Base-by-base conservation (phyloP, 92 coral and sea anemone genomes). In the Pocillopora meandrina region DNA sequence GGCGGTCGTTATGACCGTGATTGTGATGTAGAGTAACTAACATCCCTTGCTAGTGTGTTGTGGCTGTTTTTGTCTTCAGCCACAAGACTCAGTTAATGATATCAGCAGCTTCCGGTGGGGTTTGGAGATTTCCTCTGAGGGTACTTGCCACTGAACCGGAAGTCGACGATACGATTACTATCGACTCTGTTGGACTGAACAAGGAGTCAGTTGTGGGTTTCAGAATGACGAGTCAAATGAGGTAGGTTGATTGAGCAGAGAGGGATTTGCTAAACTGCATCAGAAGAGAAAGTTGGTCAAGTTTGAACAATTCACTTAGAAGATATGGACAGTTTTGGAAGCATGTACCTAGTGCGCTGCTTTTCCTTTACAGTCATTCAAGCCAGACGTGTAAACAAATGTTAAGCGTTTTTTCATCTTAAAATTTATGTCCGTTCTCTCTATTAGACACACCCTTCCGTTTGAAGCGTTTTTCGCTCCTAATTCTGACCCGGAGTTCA, bases 121-220 rank as follows among this genome's bases (percentile, higher is more conserved):
- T 96, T 2, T 96, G 99, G 99, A 89, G 98, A 86, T 96, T 96
- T 73, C 99, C 99, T n/a, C 74, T 96, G 55, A 90, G 93, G 76
- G 86, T 95, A 88, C 68, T 91, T 77, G 99, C 99, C 33, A 91
- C 97, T 10, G 99, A 94, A 86, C 95, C 99, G 33, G 99, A 92
- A 67, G 98, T 96, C 11, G 99, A 96, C 77, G 99, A 96, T 86
- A 92, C 90, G 34, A 97, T 97, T 36, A 90, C 90, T 36, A 90
- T 97, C 69, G 99, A 97, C 75, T 95, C 99, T 18, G 98, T 87
- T 18, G 99, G 99, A 23, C 92, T 97, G 12, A 92, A 95, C 86
- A 97, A 95, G 75, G 99, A 92, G 55, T 92, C 97, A 20, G 89
- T 90, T 14, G 95, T 97, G 56, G 99, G 99, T 42, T 97, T 97